phyloP scores from a whole-genome alignment of 2,113 vertebrate species.

The Nestor notabilis region DNA sequence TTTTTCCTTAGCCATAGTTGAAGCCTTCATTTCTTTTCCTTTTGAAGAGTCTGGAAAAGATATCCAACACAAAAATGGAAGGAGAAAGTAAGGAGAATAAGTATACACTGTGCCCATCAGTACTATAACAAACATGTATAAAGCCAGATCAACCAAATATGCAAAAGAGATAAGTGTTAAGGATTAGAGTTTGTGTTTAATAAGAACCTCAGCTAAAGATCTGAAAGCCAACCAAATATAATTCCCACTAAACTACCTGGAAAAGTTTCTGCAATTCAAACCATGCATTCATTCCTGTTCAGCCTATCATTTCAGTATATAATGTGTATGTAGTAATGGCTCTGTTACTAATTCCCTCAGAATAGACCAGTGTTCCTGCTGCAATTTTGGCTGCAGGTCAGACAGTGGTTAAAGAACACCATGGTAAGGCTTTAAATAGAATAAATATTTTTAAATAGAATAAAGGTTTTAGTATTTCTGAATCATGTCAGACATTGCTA shows the following conservation, averaged over 20 bases:
- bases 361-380: background rate
- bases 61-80: background rate
- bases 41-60: conserved; percentile 39
- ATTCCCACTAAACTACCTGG: background rate
- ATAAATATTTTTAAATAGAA: too few relatives aligned
- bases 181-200: background rate
- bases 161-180: background rate
- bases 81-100: background rate
- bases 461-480: background rate
- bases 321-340: background rate
- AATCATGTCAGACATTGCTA: background rate
- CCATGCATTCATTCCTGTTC: background rate
- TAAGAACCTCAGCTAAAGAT: background rate
- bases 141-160: background rate
- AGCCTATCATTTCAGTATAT: background rate
- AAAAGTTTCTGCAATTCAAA: background rate
- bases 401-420: background rate
- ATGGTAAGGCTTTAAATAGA: background rate
- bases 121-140: background rate
- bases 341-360: background rate
- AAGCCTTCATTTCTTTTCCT: conserved; percentile 33
- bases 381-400: background rate
- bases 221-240: background rate
- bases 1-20: conserved; percentile 29
- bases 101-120: background rate